A percentile compares a stretch with the other conserved stretches of the same genome.
Conservation (phyloP, 2,113 vertebrate species). For the Micromys minutus region DNA sequence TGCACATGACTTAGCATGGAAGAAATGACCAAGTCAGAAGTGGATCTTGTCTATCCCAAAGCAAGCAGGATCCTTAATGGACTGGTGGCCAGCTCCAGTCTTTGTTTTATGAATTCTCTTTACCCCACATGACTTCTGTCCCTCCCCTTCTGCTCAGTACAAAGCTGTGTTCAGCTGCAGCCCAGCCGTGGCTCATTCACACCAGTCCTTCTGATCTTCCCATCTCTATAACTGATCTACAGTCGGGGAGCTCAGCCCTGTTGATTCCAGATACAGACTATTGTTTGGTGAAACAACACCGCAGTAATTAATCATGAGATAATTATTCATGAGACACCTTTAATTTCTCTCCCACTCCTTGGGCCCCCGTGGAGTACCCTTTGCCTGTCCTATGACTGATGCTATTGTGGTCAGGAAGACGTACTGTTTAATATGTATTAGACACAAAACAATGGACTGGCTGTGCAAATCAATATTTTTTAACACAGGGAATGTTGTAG, state of each 20-base stretch:
- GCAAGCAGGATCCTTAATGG: neutral
- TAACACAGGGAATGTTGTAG: neutral
- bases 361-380: neutral
- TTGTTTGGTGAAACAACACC: neutral
- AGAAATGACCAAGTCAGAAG: neutral
- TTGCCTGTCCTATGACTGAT: neutral
- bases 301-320: slow-evolving; percentile 18
- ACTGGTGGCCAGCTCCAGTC: neutral
- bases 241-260: neutral
- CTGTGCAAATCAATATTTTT: neutral
- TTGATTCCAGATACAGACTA: neutral
- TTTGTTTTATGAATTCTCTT: neutral
- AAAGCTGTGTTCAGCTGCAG: neutral
- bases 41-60: neutral
- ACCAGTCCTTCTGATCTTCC: neutral
- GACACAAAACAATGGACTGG: neutral
- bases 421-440: slow-evolving; percentile 5
- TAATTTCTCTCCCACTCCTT: neutral
- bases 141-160: neutral
- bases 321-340: slow-evolving; percentile 42
- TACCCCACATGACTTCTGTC: neutral
- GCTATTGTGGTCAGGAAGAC: neutral
- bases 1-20: neutral
- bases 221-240: neutral
- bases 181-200: neutral